Evolutionary conservation across 2,113 vertebrate genomes (phyloP).

Genomic region (Rousettus leschenaultii): DNA sequence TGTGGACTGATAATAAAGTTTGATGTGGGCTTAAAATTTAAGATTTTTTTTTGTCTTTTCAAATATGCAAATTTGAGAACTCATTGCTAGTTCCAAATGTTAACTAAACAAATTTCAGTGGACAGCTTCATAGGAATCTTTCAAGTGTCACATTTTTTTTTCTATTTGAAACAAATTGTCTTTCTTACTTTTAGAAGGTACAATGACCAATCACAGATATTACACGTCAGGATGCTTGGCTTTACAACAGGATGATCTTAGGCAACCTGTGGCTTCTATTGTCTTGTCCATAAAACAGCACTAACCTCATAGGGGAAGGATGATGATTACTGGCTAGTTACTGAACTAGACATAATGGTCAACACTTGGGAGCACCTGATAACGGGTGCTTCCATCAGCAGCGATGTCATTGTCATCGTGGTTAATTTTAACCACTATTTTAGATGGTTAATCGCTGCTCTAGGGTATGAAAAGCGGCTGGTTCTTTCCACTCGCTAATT

Average conservation of each 20-base stretch:
- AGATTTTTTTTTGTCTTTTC: not conserved
- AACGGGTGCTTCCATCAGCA: not conserved
- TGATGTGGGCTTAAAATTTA: not conserved
- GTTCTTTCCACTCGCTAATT: not conserved
- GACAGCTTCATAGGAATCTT: not conserved
- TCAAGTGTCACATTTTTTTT: not conserved
- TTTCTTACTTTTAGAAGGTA: not conserved
- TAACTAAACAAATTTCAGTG: not conserved
- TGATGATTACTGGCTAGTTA: not conserved
- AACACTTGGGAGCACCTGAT: not conserved
- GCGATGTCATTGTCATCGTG: not conserved
- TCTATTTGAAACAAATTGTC: not conserved
- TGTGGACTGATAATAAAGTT: not conserved
- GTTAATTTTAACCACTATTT: not conserved
- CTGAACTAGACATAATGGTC: not conserved
- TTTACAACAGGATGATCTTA: not conserved
- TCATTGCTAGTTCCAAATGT: not conserved
- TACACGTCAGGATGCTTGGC: not conserved
- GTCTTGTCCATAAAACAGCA: not conserved
- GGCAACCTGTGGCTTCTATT: not conserved
- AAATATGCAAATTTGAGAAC: not conserved
- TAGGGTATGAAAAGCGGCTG: not conserved
- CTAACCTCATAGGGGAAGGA: not conserved
- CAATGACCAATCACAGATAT: not conserved
- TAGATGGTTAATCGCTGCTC: not conserved